Conservation (phyloP, 2,888 invertebrate genomes). For the Glaucopsyche alexis region DNA sequence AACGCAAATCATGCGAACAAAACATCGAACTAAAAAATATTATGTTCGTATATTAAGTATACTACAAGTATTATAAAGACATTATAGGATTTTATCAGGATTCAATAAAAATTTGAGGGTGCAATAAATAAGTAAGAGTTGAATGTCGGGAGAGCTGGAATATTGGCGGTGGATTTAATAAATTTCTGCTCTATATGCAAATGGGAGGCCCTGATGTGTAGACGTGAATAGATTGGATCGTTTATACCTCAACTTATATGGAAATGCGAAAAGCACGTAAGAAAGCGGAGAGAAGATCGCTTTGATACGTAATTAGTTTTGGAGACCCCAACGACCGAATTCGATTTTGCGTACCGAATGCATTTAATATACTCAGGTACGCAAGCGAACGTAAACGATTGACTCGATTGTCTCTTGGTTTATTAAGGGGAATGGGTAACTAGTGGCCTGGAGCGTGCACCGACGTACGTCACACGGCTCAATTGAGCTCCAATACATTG, state of each 20-base stretch:
- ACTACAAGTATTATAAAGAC: slow-evolving; percentile 7
- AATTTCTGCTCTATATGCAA: slow-evolving; percentile 81
- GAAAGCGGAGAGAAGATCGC: slow-evolving; percentile 77
- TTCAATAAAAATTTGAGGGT: slow-evolving; percentile 66
- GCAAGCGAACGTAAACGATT: slow-evolving; percentile 52
- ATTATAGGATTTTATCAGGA: slow-evolving; percentile 45
- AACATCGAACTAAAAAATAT: background rate
- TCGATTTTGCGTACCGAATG: slow-evolving; percentile 62
- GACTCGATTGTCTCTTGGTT: slow-evolving; percentile 50
- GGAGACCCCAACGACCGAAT: slow-evolving; percentile 61
- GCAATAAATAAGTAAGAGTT: slow-evolving; percentile 70
- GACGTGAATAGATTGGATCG: slow-evolving; percentile 81
- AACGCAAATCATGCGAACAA: background rate
- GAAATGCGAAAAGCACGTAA: slow-evolving; percentile 79
- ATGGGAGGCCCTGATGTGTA: slow-evolving; percentile 80
- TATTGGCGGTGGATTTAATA: slow-evolving; percentile 81
- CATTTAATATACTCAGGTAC: slow-evolving; percentile 51
- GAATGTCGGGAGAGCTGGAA: slow-evolving; percentile 73
- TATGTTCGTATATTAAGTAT: background rate
- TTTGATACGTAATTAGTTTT: slow-evolving; percentile 79
- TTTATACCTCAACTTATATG: slow-evolving; percentile 80
- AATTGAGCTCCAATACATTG: background rate
- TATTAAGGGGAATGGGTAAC: slow-evolving; percentile 22
- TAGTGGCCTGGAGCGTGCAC: background rate
- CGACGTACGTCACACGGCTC: background rate